Percentiles rank a stretch among this genome's conserved stretches.
phyloP scores from a whole-genome alignment of 2,888 invertebrate genomes.

The Linnaemya vulpina region DNA sequence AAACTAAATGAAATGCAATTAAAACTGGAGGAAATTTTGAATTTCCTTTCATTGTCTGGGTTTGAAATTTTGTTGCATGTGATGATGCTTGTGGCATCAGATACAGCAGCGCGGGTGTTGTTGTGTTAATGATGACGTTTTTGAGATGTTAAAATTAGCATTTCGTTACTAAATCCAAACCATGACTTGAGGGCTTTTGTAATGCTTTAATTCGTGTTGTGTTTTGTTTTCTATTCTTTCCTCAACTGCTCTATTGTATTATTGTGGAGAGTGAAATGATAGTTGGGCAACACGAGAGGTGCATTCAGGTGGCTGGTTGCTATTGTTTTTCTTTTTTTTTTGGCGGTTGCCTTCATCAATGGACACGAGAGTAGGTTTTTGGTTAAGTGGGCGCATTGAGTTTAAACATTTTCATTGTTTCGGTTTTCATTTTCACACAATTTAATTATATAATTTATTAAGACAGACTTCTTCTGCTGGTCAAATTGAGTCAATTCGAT shows the following conservation, averaged over 20 bases:
- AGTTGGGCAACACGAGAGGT: slow-evolving; percentile 12
- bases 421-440: neutral
- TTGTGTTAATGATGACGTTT: slow-evolving; percentile 35
- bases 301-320: slow-evolving; percentile 1
- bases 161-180: slow-evolving; percentile 27
- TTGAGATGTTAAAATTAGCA: slow-evolving; percentile 42
- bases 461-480: neutral
- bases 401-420: slow-evolving; percentile 6
- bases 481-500: neutral
- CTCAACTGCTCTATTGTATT: neutral
- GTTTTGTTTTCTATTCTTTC: neutral
- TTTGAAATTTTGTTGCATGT: neutral
- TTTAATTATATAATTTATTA: neutral
- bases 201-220: neutral
- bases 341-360: neutral
- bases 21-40: neutral
- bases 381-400: neutral
- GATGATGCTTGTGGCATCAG: slow-evolving; percentile 6
- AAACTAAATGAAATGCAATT: neutral
- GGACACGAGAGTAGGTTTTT: neutral
- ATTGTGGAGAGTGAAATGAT: neutral
- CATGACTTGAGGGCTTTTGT: slow-evolving; percentile 43
- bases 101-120: neutral
- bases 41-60: slow-evolving; percentile 10
- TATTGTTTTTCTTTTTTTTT: neutral